These are phyloP conservation scores for Myxocyprinus asiaticus DNA, from an alignment of 2,113 vertebrate species.

Conservation along the genomic window DNA sequence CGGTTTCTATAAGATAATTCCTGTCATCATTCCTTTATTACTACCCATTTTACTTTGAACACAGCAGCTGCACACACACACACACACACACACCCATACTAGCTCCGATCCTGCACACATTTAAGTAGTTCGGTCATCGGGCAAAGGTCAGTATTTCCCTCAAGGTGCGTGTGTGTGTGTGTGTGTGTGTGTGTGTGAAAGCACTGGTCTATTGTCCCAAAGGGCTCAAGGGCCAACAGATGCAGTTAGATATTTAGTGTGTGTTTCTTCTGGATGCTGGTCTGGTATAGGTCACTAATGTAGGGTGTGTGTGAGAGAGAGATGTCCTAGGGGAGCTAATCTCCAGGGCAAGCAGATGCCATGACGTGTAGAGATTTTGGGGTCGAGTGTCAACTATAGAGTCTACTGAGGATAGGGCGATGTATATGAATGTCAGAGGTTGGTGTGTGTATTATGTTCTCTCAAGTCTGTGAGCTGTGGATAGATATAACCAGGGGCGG, in stretches of 20 bases:
- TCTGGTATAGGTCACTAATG: constrained; percentile 13
- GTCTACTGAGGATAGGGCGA: constrained; percentile 11
- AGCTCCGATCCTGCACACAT: constrained; percentile 5
- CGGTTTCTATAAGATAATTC: constrained; percentile 25
- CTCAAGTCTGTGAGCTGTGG: too few species aligned
- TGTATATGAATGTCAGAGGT: too few species aligned
- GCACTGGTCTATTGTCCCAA: background rate
- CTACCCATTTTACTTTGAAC: background rate
- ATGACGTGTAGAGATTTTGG: constrained; percentile 34
- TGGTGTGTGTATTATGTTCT: constrained; percentile 11
- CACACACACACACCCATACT: constrained; percentile 15
- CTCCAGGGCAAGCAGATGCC: constrained; percentile 29
- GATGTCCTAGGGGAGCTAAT: constrained; percentile 33
- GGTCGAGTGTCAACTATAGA: background rate
- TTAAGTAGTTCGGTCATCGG: constrained; percentile 48
- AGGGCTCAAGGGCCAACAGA: constrained; percentile 18
- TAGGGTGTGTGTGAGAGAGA: constrained; percentile 24
- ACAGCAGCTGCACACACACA: constrained; percentile 42
- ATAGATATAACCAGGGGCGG: too few species aligned
- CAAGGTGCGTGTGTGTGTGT: background rate
- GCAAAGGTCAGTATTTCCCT: constrained; percentile 47
- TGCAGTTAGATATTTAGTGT: constrained; percentile 9
- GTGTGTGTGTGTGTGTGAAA: background rate
- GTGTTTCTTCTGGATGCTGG: constrained; percentile 32
- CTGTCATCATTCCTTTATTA: background rate